Evolutionary conservation across 2,113 vertebrate species (phyloP).

Genomic region (Lophochroa leadbeateri): DNA sequence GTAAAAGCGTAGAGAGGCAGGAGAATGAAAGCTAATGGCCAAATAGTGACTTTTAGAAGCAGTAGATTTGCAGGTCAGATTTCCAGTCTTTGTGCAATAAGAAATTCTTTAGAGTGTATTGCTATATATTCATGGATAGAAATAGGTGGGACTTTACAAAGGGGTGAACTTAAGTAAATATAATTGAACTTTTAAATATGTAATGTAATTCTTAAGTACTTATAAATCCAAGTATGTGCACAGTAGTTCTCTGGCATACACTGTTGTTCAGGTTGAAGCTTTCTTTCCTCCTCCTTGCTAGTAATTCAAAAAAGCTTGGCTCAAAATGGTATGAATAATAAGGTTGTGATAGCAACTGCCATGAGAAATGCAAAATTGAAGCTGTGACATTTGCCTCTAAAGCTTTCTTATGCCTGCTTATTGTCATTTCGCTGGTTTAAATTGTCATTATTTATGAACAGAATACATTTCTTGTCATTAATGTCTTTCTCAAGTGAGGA

Average conservation of each 20-base stretch:
- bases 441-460: not conserved
- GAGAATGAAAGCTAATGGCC: not conserved
- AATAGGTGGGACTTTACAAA: not conserved
- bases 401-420: not conserved
- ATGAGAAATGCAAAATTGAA: not conserved
- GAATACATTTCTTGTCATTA: not conserved
- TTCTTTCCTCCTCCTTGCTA: not conserved
- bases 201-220: not conserved
- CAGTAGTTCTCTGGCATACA: not conserved
- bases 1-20: not conserved
- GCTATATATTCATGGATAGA: not conserved
- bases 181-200: not conserved
- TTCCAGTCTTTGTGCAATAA: not conserved
- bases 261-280: not conserved
- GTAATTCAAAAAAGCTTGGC: not conserved
- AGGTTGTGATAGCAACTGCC: not conserved
- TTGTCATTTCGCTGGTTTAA: not conserved
- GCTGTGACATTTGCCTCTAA: not conserved
- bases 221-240: not conserved
- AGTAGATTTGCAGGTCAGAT: not conserved
- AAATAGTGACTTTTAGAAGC: not conserved
- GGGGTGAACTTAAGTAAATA: not conserved
- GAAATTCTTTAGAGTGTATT: not conserved
- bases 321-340: not conserved
- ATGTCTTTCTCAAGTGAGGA: not conserved